Evolutionary conservation across 2,888 invertebrate genomes (phyloP).

Genomic region (Chrysina gloriosa): DNA sequence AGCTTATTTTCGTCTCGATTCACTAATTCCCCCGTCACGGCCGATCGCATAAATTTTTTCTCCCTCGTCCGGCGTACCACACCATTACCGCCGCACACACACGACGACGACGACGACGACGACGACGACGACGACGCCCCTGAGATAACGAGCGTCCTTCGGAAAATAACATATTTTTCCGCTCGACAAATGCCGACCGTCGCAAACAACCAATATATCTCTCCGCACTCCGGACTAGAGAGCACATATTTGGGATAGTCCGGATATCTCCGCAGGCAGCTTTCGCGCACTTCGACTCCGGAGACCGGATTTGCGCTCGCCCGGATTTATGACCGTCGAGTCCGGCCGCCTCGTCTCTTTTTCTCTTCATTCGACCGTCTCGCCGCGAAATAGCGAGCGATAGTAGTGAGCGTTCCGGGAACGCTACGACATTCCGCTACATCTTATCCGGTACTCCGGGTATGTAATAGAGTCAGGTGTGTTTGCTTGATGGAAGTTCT

Average conservation of each 20-base stretch:
- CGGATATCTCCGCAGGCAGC: not conserved
- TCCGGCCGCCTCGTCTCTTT: not conserved
- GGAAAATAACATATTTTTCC: constrained; percentile 30
- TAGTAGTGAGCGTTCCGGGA: no score
- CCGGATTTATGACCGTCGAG: not conserved
- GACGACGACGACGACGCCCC: not conserved
- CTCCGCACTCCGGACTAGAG: not conserved
- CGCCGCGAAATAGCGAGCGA: no score
- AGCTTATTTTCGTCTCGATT: not conserved
- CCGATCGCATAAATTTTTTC: not conserved
- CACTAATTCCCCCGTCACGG: not conserved
- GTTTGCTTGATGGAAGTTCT: no score
- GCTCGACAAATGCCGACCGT: constrained; percentile 7
- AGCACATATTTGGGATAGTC: not conserved
- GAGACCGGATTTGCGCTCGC: constrained; percentile 10
- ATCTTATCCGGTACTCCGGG: no score
- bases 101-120: no score
- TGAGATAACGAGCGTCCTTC: constrained; percentile 15
- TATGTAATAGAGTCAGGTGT: no score
- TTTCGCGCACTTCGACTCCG: not conserved
- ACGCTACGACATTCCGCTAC: no score
- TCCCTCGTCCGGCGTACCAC: no score
- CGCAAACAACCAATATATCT: constrained; percentile 13
- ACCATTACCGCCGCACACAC: no score
- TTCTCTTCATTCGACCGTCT: not conserved